A percentile compares a stretch with the other conserved stretches of the same genome.
Conservation (phyloP, 2,113 vertebrate genomes). For the Bubo blakistoni region DNA sequence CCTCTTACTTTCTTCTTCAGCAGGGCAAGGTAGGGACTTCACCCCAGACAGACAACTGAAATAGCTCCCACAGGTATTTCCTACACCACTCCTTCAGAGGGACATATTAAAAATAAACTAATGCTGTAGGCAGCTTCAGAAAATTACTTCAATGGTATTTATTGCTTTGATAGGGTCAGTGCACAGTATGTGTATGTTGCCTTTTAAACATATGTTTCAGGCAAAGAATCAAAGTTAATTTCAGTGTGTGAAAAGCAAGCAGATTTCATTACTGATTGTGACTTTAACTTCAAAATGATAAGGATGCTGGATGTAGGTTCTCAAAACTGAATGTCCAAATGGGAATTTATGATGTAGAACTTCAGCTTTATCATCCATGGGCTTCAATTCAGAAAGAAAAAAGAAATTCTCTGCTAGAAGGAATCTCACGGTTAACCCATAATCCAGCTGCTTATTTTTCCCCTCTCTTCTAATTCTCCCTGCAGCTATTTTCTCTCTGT, state of each 20-base stretch:
- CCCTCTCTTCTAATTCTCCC: slow-evolving; percentile 35
- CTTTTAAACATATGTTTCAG: slow-evolving; percentile 75
- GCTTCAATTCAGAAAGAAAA: slow-evolving; percentile 55
- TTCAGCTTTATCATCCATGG: slow-evolving; percentile 71
- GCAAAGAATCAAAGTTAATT: slow-evolving; percentile 80
- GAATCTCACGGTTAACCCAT: slow-evolving; percentile 62
- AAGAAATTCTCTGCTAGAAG: slow-evolving; percentile 45
- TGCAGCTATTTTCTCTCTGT: slow-evolving; percentile 66
- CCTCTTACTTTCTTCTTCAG: slow-evolving; percentile 44
- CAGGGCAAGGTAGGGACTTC: slow-evolving; percentile 32
- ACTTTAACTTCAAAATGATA: slow-evolving; percentile 75
- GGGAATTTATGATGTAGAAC: slow-evolving; percentile 77
- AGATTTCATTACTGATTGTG: slow-evolving; percentile 81
- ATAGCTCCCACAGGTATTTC: slow-evolving; percentile 56
- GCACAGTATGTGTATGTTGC: slow-evolving; percentile 61
- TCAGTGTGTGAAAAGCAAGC: slow-evolving; percentile 76
- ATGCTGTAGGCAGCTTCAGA: slow-evolving; percentile 50
- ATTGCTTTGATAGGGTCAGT: slow-evolving; percentile 70
- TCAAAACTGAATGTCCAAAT: slow-evolving; percentile 74
- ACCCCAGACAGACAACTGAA: slow-evolving; percentile 41
- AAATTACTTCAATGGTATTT: slow-evolving; percentile 54
- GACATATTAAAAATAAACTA: slow-evolving; percentile 64
- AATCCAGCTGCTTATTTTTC: slow-evolving; percentile 47
- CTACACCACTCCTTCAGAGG: slow-evolving; percentile 33
- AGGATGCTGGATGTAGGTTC: slow-evolving; percentile 69